Evolutionary conservation across 2,797 vertebrate species (phyloP).

Genomic region (Hylomyscus alleni): DNA sequence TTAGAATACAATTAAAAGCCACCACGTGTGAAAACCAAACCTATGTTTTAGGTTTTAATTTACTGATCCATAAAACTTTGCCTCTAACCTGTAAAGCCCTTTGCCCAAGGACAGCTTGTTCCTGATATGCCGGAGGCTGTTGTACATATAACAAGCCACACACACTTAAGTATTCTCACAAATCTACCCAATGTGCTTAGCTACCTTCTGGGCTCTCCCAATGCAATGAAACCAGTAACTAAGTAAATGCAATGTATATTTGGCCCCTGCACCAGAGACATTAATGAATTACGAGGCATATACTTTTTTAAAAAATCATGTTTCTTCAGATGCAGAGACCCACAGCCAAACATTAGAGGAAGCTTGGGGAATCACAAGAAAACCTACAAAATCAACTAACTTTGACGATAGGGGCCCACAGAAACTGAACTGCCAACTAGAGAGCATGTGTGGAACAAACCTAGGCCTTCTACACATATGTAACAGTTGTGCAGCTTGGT

Average conservation of each 20-base stretch:
- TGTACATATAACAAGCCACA: background rate
- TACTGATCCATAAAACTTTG: background rate
- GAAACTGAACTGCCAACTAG: too few relatives aligned
- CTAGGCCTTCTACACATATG: too few relatives aligned
- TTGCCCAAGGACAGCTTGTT: background rate
- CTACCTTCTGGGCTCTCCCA: background rate
- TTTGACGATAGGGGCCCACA: too few relatives aligned
- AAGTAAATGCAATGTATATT: background rate
- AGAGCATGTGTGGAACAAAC: too few relatives aligned
- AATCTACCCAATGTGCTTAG: background rate
- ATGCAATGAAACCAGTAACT: background rate
- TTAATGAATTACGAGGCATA: background rate
- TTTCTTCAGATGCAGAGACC: too few relatives aligned
- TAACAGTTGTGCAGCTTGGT: too few relatives aligned
- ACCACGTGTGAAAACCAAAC: background rate
- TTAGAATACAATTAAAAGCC: background rate
- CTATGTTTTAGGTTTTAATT: background rate
- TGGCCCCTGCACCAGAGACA: background rate
- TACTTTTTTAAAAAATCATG: background rate
- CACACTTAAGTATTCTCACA: too few relatives aligned
- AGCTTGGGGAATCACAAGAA: too few relatives aligned
- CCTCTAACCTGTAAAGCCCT: background rate
- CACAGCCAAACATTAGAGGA: too few relatives aligned
- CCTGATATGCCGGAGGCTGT: background rate
- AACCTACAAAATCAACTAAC: too few relatives aligned